These are phyloP conservation scores for Drosophila melanica DNA, from an alignment of 1,140 invertebrate species.

Conservation along the genomic window DNA sequence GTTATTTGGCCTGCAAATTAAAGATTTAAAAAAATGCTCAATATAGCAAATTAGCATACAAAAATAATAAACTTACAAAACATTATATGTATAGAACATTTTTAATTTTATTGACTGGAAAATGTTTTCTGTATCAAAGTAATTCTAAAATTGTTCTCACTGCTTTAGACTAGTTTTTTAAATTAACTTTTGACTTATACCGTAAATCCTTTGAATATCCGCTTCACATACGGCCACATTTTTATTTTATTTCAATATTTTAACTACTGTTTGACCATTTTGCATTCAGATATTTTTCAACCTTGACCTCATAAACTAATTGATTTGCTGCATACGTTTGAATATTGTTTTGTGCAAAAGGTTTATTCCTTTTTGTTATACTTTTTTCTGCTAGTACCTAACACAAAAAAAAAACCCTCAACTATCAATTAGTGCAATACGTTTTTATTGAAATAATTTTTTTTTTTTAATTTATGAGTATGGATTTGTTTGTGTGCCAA, in stretches of 20 bases:
- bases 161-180: too few relatives aligned
- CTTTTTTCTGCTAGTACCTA: constrained; percentile 3
- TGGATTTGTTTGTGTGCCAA: constrained; percentile 15
- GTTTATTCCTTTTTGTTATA: background rate
- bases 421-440: constrained; percentile 64
- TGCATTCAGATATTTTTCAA: constrained; percentile 12
- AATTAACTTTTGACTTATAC: background rate
- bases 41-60: too few relatives aligned
- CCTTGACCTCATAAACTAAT: constrained; percentile 65
- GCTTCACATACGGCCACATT: background rate
- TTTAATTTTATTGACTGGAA: too few relatives aligned
- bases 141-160: background rate
- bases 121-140: background rate
- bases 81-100: too few relatives aligned
- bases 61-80: too few relatives aligned
- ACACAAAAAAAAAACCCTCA: constrained; percentile 17
- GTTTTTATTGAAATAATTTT: constrained; percentile 14
- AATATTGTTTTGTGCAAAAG: too few relatives aligned
- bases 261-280: constrained; percentile 29
- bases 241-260: constrained; percentile 6
- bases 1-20: background rate
- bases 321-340: constrained; percentile 33
- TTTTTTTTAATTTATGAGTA: constrained; percentile 28
- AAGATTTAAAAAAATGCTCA: too few relatives aligned
- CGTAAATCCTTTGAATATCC: background rate